phyloP scores from a whole-genome alignment of 2,888 invertebrate genomes.

The Drosophila meridiana region DNA sequence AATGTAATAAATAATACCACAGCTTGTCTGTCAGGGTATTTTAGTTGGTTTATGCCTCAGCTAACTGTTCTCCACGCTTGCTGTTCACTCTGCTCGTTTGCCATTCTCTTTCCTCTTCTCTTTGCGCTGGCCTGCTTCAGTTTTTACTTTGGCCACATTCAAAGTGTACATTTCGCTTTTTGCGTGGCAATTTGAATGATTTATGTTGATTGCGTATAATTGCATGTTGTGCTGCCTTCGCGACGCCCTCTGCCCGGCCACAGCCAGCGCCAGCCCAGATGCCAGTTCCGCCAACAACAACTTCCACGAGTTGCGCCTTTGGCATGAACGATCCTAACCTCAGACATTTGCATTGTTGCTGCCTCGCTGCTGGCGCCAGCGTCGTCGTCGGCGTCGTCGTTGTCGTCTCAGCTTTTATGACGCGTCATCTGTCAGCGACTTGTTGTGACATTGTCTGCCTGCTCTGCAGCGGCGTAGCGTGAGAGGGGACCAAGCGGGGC shows the following conservation, averaged over 20 bases:
- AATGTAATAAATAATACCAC: not conserved
- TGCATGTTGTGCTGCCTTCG: slow-evolving; percentile 67
- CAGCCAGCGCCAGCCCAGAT: not conserved
- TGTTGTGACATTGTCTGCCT: slow-evolving; percentile 58
- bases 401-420: slow-evolving; percentile 69
- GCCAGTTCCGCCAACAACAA: not conserved
- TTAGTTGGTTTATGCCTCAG: not conserved
- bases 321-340: slow-evolving; percentile 49
- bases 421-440: slow-evolving; percentile 80
- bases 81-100: too few species aligned
- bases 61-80: not conserved
- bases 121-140: slow-evolving; percentile 4
- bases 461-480: not conserved
- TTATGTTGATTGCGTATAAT: slow-evolving; percentile 80
- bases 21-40: not conserved
- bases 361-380: slow-evolving; percentile 7
- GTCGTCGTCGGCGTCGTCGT: slow-evolving; percentile 13
- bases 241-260: not conserved
- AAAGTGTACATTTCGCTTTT: slow-evolving; percentile 63
- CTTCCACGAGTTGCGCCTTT: slow-evolving; percentile 32
- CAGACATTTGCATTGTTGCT: slow-evolving; percentile 71
- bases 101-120: not conserved
- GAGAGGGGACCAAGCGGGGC: slow-evolving; percentile 4
- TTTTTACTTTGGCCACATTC: slow-evolving; percentile 30
- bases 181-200: slow-evolving; percentile 76